Evolutionary conservation across 2,888 invertebrate species (phyloP), one percentile per base, ranked within the genome.

Genomic region (Agonopterix heracliana): DNA sequence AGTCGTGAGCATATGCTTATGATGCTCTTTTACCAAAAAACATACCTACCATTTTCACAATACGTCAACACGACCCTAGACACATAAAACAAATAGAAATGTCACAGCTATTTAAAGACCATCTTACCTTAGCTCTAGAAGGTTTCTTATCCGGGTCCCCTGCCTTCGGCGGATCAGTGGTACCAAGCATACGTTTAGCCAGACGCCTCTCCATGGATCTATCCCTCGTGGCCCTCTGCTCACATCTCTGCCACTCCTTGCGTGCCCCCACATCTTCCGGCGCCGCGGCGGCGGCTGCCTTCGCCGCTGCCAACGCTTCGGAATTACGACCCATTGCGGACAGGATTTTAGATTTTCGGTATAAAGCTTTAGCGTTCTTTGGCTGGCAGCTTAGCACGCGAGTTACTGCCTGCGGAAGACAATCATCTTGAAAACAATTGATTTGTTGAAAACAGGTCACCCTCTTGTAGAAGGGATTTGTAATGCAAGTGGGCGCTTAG

Each of bases 311-410:
- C 49, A 96, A 89, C 0, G 96, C 96, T 44, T 92, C 91, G 1
- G 91, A 78, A 43, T 93, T 91, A 49, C 95, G 93, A 0, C 88
- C 88, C 85, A 86, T 85, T 0, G 81, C 80, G 1, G 82, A 74
- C 0, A 89, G 65, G 17, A 89, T 88, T 46, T 84, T 81, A 0
- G 85, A 74, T 51, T 97, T 96, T 66, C 98, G 92, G 74, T 94
- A 97, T 10, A 97, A 83, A 0, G 98, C 98, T 79, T 98, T 98
- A 0, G 96, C 93, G 85, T 98, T 98, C 53, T 92, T 85, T 0
- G 97, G 96, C 72, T 97, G 95, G 67, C 95, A 94, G 54, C 92
- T 90, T 10, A 98, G 83, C 2, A 98, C 98, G 68, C 92, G 90
- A 46, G 95, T 94, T 34, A 97, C 93, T 8, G 96, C 95, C 77